These are phyloP conservation scores for Conus betulinus DNA, from an alignment of 1,140 invertebrate species.

Conservation along the genomic window DNA sequence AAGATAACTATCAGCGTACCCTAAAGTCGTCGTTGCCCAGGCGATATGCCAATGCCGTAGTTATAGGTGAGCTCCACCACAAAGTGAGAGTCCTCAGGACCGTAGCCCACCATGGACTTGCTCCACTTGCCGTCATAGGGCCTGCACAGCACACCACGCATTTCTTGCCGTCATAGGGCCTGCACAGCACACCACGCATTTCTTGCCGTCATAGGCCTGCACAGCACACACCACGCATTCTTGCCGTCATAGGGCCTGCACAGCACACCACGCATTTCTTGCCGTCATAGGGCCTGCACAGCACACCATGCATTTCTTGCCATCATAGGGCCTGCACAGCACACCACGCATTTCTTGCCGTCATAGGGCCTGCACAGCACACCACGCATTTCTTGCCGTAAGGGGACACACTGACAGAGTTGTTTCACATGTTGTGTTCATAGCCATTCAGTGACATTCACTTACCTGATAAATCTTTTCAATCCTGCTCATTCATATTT, in stretches of 20 bases:
- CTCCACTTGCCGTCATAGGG: conserved; percentile 98
- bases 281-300: conserved; percentile 90
- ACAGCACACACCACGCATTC: too few species aligned
- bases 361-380: conserved; percentile 86
- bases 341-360: too few species aligned
- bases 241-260: conserved; percentile 92
- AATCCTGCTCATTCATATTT: too few species aligned
- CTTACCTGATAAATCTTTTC: too few species aligned
- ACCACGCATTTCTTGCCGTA: too few species aligned
- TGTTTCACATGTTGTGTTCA: too few species aligned
- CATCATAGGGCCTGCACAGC: too few species aligned
- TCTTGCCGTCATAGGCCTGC: too few species aligned
- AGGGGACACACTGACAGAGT: too few species aligned
- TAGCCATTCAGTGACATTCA: too few species aligned
- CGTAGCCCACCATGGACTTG: conserved; percentile 99
- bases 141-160: conserved; percentile 69
- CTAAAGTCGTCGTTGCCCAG: conserved; percentile 94
- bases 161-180: conserved; percentile 82
- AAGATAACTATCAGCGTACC: conserved; percentile 74
- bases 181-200: conserved; percentile 42
- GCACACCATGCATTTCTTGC: too few species aligned
- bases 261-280: conserved; percentile 71
- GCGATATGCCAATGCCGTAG: conserved; percentile 93
- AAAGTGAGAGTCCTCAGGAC: conserved; percentile 95
- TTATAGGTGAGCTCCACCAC: conserved; percentile 98